phyloP scores from a whole-genome alignment of 2,797 vertebrate species.

The Gastrophryne carolinensis region DNA sequence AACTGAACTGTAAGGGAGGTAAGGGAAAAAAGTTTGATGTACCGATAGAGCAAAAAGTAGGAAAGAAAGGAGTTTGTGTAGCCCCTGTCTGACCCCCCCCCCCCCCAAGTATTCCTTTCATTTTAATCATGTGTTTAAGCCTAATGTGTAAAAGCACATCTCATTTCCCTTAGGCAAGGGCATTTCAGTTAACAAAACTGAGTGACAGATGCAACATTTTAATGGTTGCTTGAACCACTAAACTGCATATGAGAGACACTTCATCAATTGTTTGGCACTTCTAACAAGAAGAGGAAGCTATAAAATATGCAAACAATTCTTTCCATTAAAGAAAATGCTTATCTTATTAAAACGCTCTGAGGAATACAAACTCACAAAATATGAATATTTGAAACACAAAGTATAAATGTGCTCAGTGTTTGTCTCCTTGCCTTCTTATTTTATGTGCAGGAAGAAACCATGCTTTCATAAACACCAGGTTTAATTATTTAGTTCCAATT shows the following conservation, averaged over 20 bases:
- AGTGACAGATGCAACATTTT: slow-evolving; percentile 45
- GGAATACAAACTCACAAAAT: background rate
- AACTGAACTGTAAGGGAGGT: too few relatives aligned
- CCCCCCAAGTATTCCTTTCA: too few relatives aligned
- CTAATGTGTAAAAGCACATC: background rate
- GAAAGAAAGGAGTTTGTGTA: too few relatives aligned
- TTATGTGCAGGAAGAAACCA: background rate
- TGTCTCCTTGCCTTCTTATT: background rate
- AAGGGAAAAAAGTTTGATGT: too few relatives aligned
- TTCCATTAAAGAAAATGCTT: slow-evolving; percentile 4
- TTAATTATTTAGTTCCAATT: slow-evolving; percentile 2
- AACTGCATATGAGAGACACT: slow-evolving; percentile 14
- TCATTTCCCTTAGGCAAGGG: slow-evolving; percentile 42
- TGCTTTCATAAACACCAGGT: background rate
- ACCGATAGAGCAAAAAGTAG: too few relatives aligned
- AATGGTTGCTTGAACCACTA: slow-evolving; percentile 33
- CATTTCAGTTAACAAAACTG: slow-evolving; percentile 34
- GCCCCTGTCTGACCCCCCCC: too few relatives aligned
- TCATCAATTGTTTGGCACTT: slow-evolving; percentile 23
- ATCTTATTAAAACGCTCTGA: background rate
- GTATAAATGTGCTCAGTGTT: background rate
- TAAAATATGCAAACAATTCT: slow-evolving; percentile 1
- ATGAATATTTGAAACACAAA: background rate
- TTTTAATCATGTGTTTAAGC: too few relatives aligned
- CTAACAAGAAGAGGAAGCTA: background rate